Conservation (phyloP, 1,140 invertebrate species). For the Argopecten irradians region DNA sequence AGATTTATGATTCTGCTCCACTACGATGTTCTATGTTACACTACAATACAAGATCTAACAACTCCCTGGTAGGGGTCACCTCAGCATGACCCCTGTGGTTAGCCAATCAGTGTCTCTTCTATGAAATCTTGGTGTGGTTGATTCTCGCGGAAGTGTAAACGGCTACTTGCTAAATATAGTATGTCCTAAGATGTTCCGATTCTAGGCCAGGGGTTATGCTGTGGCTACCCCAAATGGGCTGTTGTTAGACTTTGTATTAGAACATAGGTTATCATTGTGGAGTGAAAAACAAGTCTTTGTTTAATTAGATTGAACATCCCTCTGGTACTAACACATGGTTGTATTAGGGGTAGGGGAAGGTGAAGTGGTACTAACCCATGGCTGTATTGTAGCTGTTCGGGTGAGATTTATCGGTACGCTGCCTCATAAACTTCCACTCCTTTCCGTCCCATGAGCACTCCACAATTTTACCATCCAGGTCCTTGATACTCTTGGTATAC, state of each 20-base stretch:
- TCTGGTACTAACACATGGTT: not conserved
- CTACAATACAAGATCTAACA: no score
- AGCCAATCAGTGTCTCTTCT: no score
- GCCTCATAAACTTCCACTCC: slow-evolving; percentile 96
- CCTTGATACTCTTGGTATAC: slow-evolving; percentile 84
- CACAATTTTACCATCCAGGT: slow-evolving; percentile 95
- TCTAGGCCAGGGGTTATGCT: no score
- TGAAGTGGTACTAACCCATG: slow-evolving; percentile 5
- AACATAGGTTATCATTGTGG: not conserved
- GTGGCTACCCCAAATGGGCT: not conserved
- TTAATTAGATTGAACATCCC: not conserved
- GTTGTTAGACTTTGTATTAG: not conserved
- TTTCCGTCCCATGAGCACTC: slow-evolving; percentile 88
- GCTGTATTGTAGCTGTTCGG: slow-evolving; percentile 83
- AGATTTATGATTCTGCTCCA: no score
- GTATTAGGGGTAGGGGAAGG: not conserved
- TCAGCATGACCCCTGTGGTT: no score
- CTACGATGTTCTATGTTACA: no score
- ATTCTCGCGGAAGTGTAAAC: not conserved
- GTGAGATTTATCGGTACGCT: slow-evolving; percentile 97
- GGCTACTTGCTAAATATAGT: not conserved
- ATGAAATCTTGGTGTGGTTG: not conserved
- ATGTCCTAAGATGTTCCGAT: no score
- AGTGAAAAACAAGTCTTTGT: not conserved
- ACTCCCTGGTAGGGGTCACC: no score